Conservation (phyloP, 2,113 vertebrate species). For the Brachyhypopomus occidentalis region DNA sequence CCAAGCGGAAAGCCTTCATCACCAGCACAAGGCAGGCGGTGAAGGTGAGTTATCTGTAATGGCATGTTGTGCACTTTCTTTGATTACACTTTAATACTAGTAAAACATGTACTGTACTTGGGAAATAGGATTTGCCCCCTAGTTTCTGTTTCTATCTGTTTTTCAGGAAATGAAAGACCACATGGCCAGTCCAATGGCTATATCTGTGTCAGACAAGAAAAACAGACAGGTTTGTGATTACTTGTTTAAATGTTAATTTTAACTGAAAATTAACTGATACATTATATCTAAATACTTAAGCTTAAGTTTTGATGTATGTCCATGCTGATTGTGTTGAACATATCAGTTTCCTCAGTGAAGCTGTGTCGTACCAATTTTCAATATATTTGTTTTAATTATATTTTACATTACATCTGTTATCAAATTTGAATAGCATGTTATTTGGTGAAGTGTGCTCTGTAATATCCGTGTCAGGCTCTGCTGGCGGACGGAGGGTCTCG, state of each 20-base stretch:
- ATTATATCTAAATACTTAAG: too few relatives aligned
- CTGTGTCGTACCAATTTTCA: neutral
- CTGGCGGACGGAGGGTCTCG: constrained; percentile 79
- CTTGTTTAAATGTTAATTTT: neutral
- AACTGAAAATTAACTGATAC: too few relatives aligned
- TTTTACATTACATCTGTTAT: neutral
- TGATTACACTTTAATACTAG: neutral
- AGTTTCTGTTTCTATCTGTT: neutral
- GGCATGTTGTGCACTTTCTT: neutral
- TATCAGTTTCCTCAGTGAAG: neutral
- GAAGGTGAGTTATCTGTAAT: constrained; percentile 77
- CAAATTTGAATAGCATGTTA: neutral
- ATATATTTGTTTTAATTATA: neutral
- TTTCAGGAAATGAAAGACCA: constrained; percentile 95
- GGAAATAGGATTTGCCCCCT: too few relatives aligned
- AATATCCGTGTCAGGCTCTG: constrained; percentile 70
- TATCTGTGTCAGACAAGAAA: constrained; percentile 81
- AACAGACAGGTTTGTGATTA: constrained; percentile 82
- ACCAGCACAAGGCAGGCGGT: constrained; percentile 86
- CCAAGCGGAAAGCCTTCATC: constrained; percentile 93
- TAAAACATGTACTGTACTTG: neutral
- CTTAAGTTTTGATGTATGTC: neutral
- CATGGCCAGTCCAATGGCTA: constrained; percentile 85
- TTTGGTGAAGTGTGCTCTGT: neutral
- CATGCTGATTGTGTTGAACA: neutral